A percentile compares a stretch with the other conserved stretches of the same genome.
Conservation (phyloP, 2,797 vertebrate species). For the Coregonus ussuriensis region DNA sequence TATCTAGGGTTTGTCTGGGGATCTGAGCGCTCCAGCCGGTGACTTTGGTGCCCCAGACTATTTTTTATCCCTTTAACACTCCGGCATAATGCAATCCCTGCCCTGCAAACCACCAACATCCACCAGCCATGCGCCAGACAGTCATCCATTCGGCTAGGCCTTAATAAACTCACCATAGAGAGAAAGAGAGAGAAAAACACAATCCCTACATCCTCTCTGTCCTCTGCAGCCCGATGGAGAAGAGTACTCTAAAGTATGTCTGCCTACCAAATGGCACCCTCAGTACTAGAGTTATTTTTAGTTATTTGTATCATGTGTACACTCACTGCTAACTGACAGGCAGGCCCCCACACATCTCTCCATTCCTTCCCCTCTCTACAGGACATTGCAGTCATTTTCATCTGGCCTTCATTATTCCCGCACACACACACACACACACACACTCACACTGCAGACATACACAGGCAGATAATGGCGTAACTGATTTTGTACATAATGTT, state of each 20-base stretch:
- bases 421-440: conserved; percentile 3
- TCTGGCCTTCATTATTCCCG: not conserved
- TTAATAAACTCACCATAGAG: conserved; percentile 62
- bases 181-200: conserved; percentile 47
- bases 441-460: not conserved
- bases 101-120: conserved; percentile 43
- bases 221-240: conserved; percentile 58
- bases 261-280: not conserved
- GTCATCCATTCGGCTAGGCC: conserved; percentile 39
- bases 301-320: not conserved
- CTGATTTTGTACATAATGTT: too few relatives aligned
- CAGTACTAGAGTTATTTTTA: conserved; percentile 1
- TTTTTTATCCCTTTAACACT: conserved; percentile 58
- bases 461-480: too few relatives aligned
- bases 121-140: conserved; percentile 52
- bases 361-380: not conserved
- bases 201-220: conserved; percentile 56
- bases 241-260: not conserved
- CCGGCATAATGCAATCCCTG: conserved; percentile 57
- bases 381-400: not conserved
- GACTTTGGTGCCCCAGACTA: conserved; percentile 21
- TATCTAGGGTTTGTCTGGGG: conserved; percentile 34
- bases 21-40: conserved; percentile 36
- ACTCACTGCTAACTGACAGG: not conserved
- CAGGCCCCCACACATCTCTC: not conserved